phyloP scores from a whole-genome alignment of 2,113 vertebrate species.

The Deroptyus accipitrinus region DNA sequence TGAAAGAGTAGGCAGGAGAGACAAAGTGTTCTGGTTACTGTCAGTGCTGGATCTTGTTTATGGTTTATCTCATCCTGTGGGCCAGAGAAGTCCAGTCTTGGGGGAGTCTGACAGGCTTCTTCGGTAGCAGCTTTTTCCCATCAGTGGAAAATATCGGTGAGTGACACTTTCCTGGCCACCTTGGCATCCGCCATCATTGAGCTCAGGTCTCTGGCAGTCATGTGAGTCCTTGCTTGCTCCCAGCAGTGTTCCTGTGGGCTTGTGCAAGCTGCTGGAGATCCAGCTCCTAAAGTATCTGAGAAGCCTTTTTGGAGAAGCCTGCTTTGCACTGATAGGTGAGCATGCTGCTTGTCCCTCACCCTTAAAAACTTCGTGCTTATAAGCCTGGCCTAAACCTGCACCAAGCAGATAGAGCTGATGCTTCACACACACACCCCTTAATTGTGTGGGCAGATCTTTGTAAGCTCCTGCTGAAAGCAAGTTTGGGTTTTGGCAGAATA shows the following conservation, averaged over 20 bases:
- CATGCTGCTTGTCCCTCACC: neutral
- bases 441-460: neutral
- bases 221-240: neutral
- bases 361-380: neutral
- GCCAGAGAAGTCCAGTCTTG: neutral
- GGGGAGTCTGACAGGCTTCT: neutral
- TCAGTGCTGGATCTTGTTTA: neutral
- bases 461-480: neutral
- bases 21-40: neutral
- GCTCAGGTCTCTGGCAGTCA: neutral
- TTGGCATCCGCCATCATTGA: neutral
- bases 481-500: neutral
- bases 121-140: neutral
- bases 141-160: neutral
- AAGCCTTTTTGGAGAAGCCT: neutral
- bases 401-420: neutral
- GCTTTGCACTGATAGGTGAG: neutral
- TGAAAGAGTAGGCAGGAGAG: neutral
- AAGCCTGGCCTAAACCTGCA: neutral
- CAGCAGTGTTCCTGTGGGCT: neutral
- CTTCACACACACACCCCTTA: neutral
- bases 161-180: neutral
- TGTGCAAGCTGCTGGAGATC: neutral
- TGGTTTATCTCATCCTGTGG: neutral
- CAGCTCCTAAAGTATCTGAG: neutral